These are phyloP conservation scores for Asbolus verrucosus DNA, from an alignment of 1,140 invertebrate genomes.

Conservation along the genomic window DNA sequence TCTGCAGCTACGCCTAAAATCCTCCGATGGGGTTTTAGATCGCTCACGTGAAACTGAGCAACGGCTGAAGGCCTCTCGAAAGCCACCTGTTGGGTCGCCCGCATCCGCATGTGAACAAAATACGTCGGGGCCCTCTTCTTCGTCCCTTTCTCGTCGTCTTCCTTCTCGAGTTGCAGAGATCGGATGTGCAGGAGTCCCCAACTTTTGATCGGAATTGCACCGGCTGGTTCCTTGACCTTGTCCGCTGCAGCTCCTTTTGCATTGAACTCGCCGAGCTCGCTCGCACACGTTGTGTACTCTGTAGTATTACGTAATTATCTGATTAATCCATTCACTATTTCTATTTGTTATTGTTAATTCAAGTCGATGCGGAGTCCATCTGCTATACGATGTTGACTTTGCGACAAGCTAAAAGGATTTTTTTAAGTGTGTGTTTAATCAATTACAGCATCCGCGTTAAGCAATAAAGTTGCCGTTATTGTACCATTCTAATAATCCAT, in stretches of 20 bases:
- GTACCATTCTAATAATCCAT: too few relatives aligned
- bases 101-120: conserved; percentile 22
- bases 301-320: neutral
- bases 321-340: neutral
- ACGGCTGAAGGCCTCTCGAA: neutral
- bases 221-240: conserved; percentile 43
- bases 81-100: conserved; percentile 27
- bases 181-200: conserved; percentile 3
- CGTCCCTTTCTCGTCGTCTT: neutral
- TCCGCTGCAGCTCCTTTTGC: neutral
- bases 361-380: too few relatives aligned
- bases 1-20: too few relatives aligned
- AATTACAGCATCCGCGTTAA: too few relatives aligned
- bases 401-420: too few relatives aligned
- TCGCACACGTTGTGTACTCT: neutral
- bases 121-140: neutral
- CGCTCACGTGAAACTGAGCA: too few relatives aligned
- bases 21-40: too few relatives aligned
- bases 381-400: too few relatives aligned
- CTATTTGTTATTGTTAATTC: too few relatives aligned
- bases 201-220: conserved; percentile 24
- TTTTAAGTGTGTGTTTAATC: too few relatives aligned
- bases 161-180: neutral
- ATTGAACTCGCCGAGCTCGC: neutral
- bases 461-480: too few relatives aligned